phyloP scores from a whole-genome alignment of 2,888 invertebrate species.

The Phengaris arion region DNA sequence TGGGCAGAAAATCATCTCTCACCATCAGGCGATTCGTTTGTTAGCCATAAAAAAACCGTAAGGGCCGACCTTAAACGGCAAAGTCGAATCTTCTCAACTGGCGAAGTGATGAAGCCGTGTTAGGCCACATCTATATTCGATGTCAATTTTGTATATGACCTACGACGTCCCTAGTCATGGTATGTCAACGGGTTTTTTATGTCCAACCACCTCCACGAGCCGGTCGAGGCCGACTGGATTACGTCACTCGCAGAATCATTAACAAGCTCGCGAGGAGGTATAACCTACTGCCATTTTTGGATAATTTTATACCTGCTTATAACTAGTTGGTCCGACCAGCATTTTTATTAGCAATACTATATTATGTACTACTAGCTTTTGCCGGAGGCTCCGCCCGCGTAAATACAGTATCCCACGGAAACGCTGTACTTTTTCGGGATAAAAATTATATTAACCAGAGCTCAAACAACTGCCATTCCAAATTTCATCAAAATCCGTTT shows the following conservation, averaged over 20 bases:
- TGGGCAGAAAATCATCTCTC: too few relatives aligned
- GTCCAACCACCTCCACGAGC: not conserved
- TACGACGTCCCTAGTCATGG: not conserved
- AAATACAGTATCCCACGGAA: too few relatives aligned
- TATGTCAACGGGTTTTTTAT: not conserved
- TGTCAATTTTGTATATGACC: not conserved
- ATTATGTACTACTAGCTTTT: too few relatives aligned
- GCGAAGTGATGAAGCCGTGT: not conserved
- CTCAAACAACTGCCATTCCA: too few relatives aligned
- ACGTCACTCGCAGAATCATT: conserved; percentile 7
- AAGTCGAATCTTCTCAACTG: not conserved
- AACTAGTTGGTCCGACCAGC: not conserved
- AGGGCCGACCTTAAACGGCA: too few relatives aligned
- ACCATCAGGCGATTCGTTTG: too few relatives aligned
- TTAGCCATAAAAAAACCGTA: too few relatives aligned
- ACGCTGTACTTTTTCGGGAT: too few relatives aligned
- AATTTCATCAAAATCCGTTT: too few relatives aligned
- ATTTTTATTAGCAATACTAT: too few relatives aligned
- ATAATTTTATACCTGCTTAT: conserved; percentile 1
- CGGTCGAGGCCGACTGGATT: conserved; percentile 9
- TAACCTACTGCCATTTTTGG: not conserved
- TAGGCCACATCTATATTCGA: not conserved
- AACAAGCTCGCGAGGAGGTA: not conserved
- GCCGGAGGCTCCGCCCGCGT: too few relatives aligned
- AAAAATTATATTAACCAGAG: too few relatives aligned